A percentile compares a stretch with the other conserved stretches of the same genome.
These are phyloP conservation scores for Lagenorhynchus albirostris DNA, from an alignment of 2,113 vertebrate species.

Conservation along the genomic window DNA sequence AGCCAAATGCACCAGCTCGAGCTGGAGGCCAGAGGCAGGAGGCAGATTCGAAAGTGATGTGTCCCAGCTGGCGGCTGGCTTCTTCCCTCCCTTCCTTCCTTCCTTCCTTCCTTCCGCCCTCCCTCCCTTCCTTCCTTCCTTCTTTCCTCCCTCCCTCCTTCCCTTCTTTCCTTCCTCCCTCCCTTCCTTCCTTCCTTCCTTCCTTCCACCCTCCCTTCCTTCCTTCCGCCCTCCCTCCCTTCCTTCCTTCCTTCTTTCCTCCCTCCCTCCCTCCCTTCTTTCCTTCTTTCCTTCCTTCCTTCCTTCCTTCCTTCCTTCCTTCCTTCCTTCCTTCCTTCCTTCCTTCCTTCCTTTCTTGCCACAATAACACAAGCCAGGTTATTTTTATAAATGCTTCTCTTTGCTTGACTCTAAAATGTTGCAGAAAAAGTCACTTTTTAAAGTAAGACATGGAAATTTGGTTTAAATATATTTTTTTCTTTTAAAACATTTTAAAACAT, in stretches of 20 bases:
- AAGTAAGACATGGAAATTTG: neutral
- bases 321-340: neutral
- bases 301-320: fast-evolving
- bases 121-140: neutral
- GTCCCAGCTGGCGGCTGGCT: neutral
- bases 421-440: constrained; percentile 13
- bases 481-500: neutral
- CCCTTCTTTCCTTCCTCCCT: no score
- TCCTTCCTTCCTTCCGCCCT: fast-evolving
- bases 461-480: neutral
- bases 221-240: neutral
- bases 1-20: neutral
- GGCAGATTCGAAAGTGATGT: neutral
- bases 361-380: neutral
- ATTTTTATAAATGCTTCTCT: neutral
- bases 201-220: no score
- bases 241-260: no score
- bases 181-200: fast-evolving
- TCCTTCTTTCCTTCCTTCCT: neutral
- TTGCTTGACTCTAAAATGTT: constrained; percentile 5
- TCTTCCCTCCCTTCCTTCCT: fast-evolving
- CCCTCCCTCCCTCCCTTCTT: no score
- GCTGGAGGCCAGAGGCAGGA: neutral
- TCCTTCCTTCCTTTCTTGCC: neutral
- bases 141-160: neutral